phyloP scores from a whole-genome alignment of 2,797 vertebrate species.

The Mus minutoides region DNA sequence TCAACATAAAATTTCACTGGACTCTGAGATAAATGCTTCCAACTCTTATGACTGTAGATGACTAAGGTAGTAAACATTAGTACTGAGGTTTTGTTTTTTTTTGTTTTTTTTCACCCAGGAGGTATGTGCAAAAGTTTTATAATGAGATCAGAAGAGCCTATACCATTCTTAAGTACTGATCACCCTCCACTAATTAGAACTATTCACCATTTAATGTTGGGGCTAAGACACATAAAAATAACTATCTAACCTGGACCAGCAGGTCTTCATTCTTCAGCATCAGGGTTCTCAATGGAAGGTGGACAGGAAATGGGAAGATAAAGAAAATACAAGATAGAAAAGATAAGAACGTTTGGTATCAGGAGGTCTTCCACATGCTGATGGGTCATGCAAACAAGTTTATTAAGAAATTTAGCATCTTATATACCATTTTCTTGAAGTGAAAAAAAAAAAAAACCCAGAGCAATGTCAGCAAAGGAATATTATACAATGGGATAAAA shows the following conservation, averaged over 20 bases:
- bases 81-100: background rate
- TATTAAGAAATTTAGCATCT: background rate
- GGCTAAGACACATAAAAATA: background rate
- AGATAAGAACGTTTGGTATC: background rate
- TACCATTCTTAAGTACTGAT: background rate
- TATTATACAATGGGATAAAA: background rate
- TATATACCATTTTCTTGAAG: background rate
- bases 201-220: background rate
- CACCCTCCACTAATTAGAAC: background rate
- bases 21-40: background rate
- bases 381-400: background rate
- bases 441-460: no score
- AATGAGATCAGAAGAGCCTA: background rate
- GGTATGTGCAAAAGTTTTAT: background rate
- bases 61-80: background rate
- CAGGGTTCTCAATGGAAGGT: background rate
- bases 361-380: background rate
- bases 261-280: background rate
- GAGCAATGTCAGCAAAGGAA: no score
- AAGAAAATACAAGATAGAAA: background rate
- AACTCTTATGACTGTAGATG: background rate
- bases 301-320: background rate
- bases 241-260: background rate
- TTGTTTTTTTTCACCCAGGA: background rate
- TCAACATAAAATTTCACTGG: background rate